Percentiles rank a stretch among this genome's conserved stretches.
Evolutionary conservation across 2,888 invertebrate genomes (phyloP).

Genomic region (Polydrusus tereticollis): DNA sequence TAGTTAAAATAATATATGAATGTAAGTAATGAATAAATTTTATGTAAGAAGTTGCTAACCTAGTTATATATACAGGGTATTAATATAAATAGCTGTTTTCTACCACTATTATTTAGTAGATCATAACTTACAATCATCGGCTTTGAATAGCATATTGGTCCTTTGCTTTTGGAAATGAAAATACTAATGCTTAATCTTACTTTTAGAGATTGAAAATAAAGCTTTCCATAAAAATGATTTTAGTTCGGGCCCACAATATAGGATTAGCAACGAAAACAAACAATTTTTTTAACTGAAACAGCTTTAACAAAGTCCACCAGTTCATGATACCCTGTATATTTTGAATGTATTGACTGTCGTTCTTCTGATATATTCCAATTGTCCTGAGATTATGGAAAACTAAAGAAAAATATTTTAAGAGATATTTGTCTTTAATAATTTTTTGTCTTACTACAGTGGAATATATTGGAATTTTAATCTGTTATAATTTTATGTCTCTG

Average conservation of each 20-base stretch:
- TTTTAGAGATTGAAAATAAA: too few species aligned
- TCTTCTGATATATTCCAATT: conserved; percentile 27
- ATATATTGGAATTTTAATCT: conserved; percentile 42
- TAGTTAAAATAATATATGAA: conserved; percentile 14
- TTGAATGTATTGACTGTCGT: conserved; percentile 16
- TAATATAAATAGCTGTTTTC: background rate
- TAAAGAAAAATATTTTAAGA: conserved; percentile 32
- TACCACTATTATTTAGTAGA: too few species aligned
- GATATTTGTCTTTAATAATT: conserved; percentile 47
- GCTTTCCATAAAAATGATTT: too few species aligned
- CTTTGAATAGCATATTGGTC: too few species aligned
- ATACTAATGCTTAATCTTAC: too few species aligned
- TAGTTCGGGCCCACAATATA: too few species aligned
- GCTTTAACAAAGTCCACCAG: background rate
- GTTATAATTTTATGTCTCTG: conserved; percentile 12
- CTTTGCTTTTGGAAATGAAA: too few species aligned
- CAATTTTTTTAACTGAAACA: too few species aligned
- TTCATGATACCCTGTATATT: conserved; percentile 33
- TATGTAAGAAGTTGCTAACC: too few species aligned
- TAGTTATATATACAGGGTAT: conserved; percentile 7
- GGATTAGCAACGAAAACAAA: too few species aligned
- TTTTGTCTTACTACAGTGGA: conserved; percentile 17
- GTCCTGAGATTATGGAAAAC: conserved; percentile 15
- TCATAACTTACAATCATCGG: too few species aligned
- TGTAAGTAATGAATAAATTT: background rate